Base-by-base conservation (phyloP, 2,797 vertebrate genomes). In the Mus minutoides region DNA sequence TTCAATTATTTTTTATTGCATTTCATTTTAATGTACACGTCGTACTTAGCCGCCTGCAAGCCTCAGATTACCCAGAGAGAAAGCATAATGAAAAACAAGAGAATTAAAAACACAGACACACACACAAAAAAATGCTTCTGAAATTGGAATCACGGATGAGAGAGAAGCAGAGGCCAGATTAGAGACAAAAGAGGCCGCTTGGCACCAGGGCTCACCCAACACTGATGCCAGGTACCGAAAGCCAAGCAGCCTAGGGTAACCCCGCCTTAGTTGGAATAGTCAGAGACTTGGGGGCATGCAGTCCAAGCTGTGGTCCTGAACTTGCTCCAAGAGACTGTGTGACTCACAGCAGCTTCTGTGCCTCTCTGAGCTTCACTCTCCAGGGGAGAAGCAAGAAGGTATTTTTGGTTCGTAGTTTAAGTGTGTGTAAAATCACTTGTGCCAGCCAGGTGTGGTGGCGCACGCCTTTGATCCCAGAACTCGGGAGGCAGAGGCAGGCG, bases 1-100 rank as follows among this genome's bases (percentile, higher is more conserved):
- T 96, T 97, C 94, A 95, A 97, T 98, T 97, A 98, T 97, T 97
- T 97, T 98, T 97, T 94, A 95, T 95, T 94, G 91, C 92, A 2
- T 95, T 97, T 96, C 95, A 84, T 97, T 97, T 94, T 82, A 91
- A 93, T 85, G 90, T 93, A 76, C 92, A 92, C 0, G 0, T 34
- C 37, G 40, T 96, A 95, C 92, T 92, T 3, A 26, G 93, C 95
- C 84, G 93, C 94, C 93, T 97, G 94, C 90, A 92, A 95, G 95
- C 87, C 67, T 95, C 46, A 34, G 94, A 96, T 89, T 95, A 95
- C 83, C 90, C 88, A 82, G 93, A 95, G 49, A 97, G 96, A 95
- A 95, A 90, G 92, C 84, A 95, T 91, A 94, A 97, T 92, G 94
- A 96, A 83, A 95, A 60, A 87, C 24, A 54, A 94, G 77, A 95